Base-by-base conservation (phyloP, 2,888 invertebrate genomes). In the Pharmacophagus antenor region DNA sequence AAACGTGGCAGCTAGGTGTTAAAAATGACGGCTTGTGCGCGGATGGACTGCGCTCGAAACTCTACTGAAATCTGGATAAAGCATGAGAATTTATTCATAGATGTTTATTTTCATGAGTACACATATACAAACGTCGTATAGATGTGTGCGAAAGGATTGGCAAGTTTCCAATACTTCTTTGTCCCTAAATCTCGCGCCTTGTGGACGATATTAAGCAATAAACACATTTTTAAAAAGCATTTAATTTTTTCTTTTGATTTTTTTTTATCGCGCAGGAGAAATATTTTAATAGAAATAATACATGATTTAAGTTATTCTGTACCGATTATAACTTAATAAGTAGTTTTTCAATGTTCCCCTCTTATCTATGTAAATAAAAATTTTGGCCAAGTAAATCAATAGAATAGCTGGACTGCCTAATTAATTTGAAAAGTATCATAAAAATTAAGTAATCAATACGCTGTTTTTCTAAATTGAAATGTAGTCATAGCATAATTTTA, bases 41-140 rank as follows among this genome's bases (percentile, higher is more conserved):
- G 49, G 31, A n/a, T 42, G 27, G 44, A n/a, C 50, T 22, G 50
- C 22, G 44, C 44, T 55, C 15, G 31, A n/a, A 31, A 55, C 63
- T 58, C 55, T 61, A 65, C 66, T 65, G 70, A 71, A 71, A 62
- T 68, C 70, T 68, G 70, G 41, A 25, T 73, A 78, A 78, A 74
- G 73, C 69, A 76, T 77, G 70, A 69, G 73, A 80, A 80, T 85
- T 79, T 88, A 87, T 86, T 87, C 86, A 85, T 85, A 87, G 85
- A 87, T 76, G 81, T 88, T 85, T 86, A 85, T 86, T 88, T 85
- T 84, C 80, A 85, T 77, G 78, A 77, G 74, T 70, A 69, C 72
- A 63, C 65, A 68, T 69, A 67, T 47, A 53, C 69, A 70, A 70
- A 31, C 31, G 12, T 31, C 70, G 71, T 71, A 72, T 70, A 74